Evolutionary conservation across 2,113 vertebrate species (phyloP).

Genomic region (Haemorhous mexicanus): DNA sequence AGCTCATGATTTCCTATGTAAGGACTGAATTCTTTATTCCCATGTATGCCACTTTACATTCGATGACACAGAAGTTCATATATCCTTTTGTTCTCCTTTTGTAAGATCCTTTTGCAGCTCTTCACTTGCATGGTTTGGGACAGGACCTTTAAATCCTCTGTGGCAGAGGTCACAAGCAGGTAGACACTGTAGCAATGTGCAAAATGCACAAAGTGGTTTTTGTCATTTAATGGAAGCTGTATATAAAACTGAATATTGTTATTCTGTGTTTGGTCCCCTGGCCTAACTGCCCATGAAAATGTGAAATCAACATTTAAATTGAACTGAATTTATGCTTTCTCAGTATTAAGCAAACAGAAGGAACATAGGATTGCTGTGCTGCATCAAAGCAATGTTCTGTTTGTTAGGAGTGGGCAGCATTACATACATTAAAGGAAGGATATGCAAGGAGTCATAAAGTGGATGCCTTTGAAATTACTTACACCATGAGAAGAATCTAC

Average conservation of each 20-base stretch:
- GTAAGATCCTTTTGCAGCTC: background rate
- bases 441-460: background rate
- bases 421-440: background rate
- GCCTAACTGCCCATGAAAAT: slow-evolving; percentile 6
- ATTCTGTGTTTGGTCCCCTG: background rate
- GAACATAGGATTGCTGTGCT: background rate
- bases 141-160: background rate
- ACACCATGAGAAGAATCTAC: background rate
- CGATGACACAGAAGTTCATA: background rate
- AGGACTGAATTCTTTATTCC: background rate
- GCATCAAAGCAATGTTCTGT: background rate
- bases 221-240: background rate
- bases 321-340: background rate
- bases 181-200: background rate
- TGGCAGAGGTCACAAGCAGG: background rate
- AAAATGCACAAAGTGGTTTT: background rate
- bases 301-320: background rate
- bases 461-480: background rate
- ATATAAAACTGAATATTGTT: background rate
- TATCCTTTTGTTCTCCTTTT: background rate
- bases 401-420: background rate
- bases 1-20: background rate
- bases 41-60: background rate
- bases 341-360: background rate
- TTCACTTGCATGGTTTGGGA: background rate